Base-by-base conservation (phyloP, 2,113 vertebrate genomes). In the Theristicus caerulescens region DNA sequence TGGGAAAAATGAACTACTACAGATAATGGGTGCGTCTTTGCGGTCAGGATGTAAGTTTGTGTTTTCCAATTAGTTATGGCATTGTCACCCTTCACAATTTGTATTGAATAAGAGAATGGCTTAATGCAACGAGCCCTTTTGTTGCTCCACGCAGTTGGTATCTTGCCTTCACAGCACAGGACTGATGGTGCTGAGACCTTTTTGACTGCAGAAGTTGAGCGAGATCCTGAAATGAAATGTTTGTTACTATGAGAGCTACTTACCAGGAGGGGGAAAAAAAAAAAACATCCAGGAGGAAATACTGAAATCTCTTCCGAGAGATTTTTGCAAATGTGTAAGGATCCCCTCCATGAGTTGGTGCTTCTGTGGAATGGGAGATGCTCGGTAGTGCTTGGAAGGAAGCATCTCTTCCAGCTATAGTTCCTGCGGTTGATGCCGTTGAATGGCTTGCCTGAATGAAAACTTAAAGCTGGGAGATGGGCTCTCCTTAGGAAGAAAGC, bases 331-430 rank as follows among this genome's bases (percentile, higher is more conserved):
- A 2, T 46, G 2, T 6, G 0, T 15, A 12, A 47, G 40, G 27
- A 6, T 54, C 54, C 74, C 36, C 62, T 58, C 34, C 17, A 0
- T 15, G 61, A n/a, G 32, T 3, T n/a, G 65, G 47, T 82, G 59
- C 61, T 79, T 34, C 40, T 36, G 34, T 21, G 44, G 42, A 8
- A 13, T 12, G 74, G 78, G 66, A 90, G 74, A 10, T 69, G 52
- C 42, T 65, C 55, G 21, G 42, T 5, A 17, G 36, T 8, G 32
- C 46, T 27, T 25, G 64, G 87, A 64, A 85, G 49, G 82, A 42
- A 27, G 4, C 3, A 11, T 44, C 54, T 26, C 38, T 72, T 58
- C n/a, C 36, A 6, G 0, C 32, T 74, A 8, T 2, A 1, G 0
- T 36, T 54, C n/a, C 90, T 38, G 34, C n/a, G 2, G 4, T 9